A percentile compares a stretch with the other conserved stretches of the same genome.
Conservation (phyloP, 2,888 invertebrate genomes). For the Xestobium rufovillosum region DNA sequence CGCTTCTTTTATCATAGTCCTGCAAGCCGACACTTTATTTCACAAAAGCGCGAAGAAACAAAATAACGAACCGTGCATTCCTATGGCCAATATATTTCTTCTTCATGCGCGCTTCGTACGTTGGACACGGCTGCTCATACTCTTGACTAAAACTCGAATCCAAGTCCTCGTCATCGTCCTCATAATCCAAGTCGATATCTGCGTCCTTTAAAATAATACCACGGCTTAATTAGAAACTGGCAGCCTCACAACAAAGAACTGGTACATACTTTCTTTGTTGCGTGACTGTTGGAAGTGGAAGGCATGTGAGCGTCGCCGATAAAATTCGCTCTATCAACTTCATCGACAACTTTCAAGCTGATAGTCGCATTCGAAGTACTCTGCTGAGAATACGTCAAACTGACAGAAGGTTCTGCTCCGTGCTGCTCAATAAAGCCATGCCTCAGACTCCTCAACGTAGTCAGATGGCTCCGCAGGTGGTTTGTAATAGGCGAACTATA, state of each 20-base stretch:
- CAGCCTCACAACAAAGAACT: no score
- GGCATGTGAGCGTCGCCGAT: conserved; percentile 4
- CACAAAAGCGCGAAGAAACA: no score
- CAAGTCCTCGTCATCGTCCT: conserved; percentile 28
- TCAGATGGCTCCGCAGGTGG: conserved; percentile 37
- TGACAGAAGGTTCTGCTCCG: conserved; percentile 53
- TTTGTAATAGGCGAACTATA: conserved; percentile 32
- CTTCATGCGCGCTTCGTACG: conserved; percentile 49
- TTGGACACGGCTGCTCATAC: conserved; percentile 4
- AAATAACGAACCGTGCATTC: conserved; percentile 58
- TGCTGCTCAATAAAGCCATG: conserved; percentile 52
- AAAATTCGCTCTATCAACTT: conserved; percentile 39
- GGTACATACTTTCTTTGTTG: no score
- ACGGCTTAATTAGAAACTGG: no score
- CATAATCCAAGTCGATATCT: conserved; percentile 37
- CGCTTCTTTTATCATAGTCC: conserved; percentile 79
- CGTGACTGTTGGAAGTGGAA: conserved; percentile 6
- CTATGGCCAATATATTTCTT: conserved; percentile 71
- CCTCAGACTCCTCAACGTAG: conserved; percentile 42
- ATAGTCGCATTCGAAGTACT: conserved; percentile 56
- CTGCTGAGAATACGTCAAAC: conserved; percentile 54
- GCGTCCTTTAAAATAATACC: no score
- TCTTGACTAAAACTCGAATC: conserved; percentile 15
- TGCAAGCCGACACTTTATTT: conserved; percentile 41
- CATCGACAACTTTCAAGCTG: conserved; percentile 45